Evolutionary conservation across 2,888 invertebrate genomes (phyloP).

Genomic region (Caenorhabditis uteleia): DNA sequence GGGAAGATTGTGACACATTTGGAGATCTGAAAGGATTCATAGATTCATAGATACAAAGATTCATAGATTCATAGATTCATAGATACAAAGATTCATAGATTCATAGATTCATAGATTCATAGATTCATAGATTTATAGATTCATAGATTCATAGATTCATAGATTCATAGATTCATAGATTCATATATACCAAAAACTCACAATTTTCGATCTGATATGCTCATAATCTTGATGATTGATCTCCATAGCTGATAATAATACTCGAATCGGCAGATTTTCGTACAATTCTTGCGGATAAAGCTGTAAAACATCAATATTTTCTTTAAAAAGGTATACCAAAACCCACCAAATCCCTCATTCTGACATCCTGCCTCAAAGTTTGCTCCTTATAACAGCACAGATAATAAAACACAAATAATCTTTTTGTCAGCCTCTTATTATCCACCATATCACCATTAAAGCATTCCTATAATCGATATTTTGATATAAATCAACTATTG

Average conservation of each 20-base stretch:
- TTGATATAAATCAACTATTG: neutral
- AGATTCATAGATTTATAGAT: too few species aligned
- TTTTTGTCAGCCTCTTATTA: constrained; percentile 11
- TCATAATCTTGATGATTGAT: constrained; percentile 21
- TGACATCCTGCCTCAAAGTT: constrained; percentile 11
- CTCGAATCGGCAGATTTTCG: constrained; percentile 44
- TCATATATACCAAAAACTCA: constrained; percentile 8
- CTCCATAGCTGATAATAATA: constrained; percentile 42
- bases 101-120: too few species aligned
- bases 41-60: neutral
- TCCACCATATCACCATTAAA: constrained; percentile 37
- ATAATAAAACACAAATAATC: constrained; percentile 30
- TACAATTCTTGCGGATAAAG: constrained; percentile 29
- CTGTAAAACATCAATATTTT: too few species aligned
- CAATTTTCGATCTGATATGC: constrained; percentile 20
- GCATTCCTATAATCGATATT: constrained; percentile 15
- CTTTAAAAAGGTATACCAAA: too few species aligned
- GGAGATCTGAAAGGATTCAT: constrained; percentile 9
- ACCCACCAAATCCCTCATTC: constrained; percentile 7
- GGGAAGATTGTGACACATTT: constrained; percentile 36
- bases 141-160: too few species aligned
- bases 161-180: too few species aligned
- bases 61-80: too few species aligned
- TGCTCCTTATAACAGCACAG: constrained; percentile 35
- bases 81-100: too few species aligned